Evolutionary conservation across 2,113 vertebrate species (phyloP), one percentile per base, ranked within the genome.

Genomic region (Mellivora capensis): DNA sequence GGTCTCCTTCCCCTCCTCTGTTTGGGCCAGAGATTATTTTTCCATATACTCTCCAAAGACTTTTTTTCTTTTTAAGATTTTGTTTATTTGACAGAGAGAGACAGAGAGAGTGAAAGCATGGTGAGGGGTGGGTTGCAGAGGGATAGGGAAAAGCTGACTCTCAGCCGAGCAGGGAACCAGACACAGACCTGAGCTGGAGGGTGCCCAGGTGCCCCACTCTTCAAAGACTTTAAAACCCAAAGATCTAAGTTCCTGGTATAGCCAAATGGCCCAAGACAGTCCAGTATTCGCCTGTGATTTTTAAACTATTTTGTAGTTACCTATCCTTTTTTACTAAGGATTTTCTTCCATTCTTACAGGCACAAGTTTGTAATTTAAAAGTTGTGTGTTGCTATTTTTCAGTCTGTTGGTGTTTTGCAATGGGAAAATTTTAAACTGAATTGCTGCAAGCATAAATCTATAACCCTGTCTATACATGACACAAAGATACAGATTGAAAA

Each of bases 191-290:
- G 67, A 69, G 67, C 67, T 69, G 67, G 31, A 67, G 31, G 31
- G 31, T 67, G 15, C 67, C 34, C 18, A 69, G 34, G n/a, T 69
- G 18, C 18, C 34, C 34, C 18, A 23, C 15, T 86, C 27, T 87
- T 87, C 20, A 77, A 87, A 91, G 67, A 77, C 47, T 15, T 59
- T 42, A 94, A 91, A n/a, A 77, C 34, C 29, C 11, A 83, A 83
- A 76, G 9, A 39, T 31, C 47, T 42, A 83, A 82, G 4, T 52
- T 71, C 1, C 39, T 64, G 6, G 7, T 42, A 59, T 37, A 74
- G 21, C 20, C 72, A 80, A 37, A 87, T 34, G 0, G 81, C 47
- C 31, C 47, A 59, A 54, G 31, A 34, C 4, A 39, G 31, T 7
- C 52, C 21, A 14, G 3, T 15, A 27, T 81, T 27, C 18, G 21